Percentiles rank a stretch among this genome's conserved stretches.
These are phyloP conservation scores for Numenius phaeopus DNA, from an alignment of 2,797 vertebrate genomes.

Conservation along the genomic window DNA sequence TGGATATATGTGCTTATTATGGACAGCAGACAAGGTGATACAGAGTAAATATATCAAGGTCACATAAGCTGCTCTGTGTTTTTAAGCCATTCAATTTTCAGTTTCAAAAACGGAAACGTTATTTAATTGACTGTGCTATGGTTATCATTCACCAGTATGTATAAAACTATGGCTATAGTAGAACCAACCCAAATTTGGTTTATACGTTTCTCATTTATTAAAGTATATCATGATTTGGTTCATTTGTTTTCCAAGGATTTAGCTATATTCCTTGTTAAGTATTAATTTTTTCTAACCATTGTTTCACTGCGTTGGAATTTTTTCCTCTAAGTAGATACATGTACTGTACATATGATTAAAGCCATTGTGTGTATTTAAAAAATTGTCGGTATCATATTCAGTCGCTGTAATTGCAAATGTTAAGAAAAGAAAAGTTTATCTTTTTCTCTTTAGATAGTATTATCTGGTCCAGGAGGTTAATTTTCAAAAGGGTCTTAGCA, in stretches of 20 bases:
- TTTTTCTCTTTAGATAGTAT: not conserved
- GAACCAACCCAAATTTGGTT: not conserved
- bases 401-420: not conserved
- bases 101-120: not conserved
- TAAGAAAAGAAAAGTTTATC: not conserved
- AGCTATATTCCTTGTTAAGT: not conserved
- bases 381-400: not conserved
- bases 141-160: not conserved
- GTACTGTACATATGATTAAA: not conserved
- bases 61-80: not conserved
- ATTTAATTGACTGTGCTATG: not conserved
- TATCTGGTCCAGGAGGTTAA: not conserved
- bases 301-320: slow-evolving; percentile 4
- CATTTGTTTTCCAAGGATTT: not conserved
- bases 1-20: not conserved
- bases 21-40: not conserved
- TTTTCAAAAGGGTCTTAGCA: not conserved
- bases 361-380: not conserved
- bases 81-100: not conserved
- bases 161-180: not conserved
- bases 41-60: not conserved
- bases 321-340: not conserved
- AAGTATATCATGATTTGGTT: not conserved
- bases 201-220: not conserved
- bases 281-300: not conserved